Conservation (phyloP, 1,140 invertebrate genomes). For the Drosophila baimaii region DNA sequence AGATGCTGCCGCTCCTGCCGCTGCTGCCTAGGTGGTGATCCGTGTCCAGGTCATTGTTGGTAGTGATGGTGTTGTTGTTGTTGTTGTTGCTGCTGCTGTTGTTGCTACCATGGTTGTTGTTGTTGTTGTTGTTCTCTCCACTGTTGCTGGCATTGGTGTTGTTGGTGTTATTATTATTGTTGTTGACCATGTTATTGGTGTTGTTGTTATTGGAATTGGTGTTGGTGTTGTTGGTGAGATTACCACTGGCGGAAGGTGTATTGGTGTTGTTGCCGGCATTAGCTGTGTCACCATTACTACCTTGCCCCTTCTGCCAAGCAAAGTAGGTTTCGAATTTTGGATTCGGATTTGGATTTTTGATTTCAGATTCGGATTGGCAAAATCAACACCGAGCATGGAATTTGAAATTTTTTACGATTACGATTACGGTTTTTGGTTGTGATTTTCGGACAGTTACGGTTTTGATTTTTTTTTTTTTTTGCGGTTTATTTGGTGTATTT, state of each 20-base stretch:
- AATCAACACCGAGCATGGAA: too few species aligned
- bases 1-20: conserved; percentile 34
- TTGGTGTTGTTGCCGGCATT: conserved; percentile 3
- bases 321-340: conserved; percentile 6
- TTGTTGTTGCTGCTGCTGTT: background rate
- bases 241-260: conserved; percentile 15
- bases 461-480: conserved; percentile 1
- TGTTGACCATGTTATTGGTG: background rate
- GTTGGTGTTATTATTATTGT: conserved; percentile 18
- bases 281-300: conserved; percentile 38
- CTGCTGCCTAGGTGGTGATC: conserved; percentile 41
- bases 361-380: background rate
- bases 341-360: conserved; percentile 20
- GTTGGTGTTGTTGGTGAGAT: background rate
- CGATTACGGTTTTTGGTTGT: conserved; percentile 23
- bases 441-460: conserved; percentile 47
- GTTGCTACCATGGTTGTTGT: conserved; percentile 1
- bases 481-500: conserved; percentile 23
- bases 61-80: conserved; percentile 33
- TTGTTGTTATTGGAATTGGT: too few species aligned
- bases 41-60: conserved; percentile 53
- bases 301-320: conserved; percentile 55
- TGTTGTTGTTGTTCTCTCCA: too few species aligned
- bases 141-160: too few species aligned
- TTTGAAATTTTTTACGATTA: too few species aligned